These are phyloP conservation scores for Stomatorhinus ivindoensis DNA, from an alignment of 2,113 vertebrate species.

Conservation along the genomic window DNA sequence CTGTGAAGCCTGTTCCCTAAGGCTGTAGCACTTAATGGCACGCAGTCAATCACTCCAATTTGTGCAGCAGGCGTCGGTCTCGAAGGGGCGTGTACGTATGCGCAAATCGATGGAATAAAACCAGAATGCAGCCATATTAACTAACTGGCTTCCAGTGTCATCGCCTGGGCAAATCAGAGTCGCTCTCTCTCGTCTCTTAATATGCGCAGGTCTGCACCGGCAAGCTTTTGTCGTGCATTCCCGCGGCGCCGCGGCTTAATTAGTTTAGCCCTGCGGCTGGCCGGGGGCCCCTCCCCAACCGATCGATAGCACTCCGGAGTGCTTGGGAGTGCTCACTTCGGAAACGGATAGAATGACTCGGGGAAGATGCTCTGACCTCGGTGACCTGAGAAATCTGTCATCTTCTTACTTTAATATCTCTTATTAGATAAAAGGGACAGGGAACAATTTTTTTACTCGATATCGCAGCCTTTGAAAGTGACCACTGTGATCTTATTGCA, in stretches of 20 bases:
- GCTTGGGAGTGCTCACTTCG: conserved; percentile 30
- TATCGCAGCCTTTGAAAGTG: not conserved
- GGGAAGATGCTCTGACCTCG: not conserved
- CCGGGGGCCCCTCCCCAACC: conserved; percentile 36
- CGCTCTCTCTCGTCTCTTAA: not conserved
- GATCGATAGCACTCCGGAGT: conserved; percentile 37
- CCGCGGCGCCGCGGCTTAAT: conserved; percentile 38
- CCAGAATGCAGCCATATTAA: not conserved
- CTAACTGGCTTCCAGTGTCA: not conserved
- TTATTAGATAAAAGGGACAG: not conserved
- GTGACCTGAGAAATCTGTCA: not conserved
- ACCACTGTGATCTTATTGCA: not conserved
- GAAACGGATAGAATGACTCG: conserved; percentile 42
- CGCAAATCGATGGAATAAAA: not conserved
- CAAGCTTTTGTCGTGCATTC: conserved; percentile 11
- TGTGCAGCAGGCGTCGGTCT: not conserved
- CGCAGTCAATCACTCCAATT: not conserved
- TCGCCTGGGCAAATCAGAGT: not conserved
- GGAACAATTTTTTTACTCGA: not conserved
- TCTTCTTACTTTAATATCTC: not conserved
- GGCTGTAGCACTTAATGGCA: not conserved
- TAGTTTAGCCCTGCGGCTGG: conserved; percentile 25
- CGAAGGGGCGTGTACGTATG: not conserved
- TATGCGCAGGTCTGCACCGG: conserved; percentile 17
- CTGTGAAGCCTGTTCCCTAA: not conserved